phyloP scores from a whole-genome alignment of 37 sponge, comb jelly and placozoan species.

The Ephydatia muelleri region DNA sequence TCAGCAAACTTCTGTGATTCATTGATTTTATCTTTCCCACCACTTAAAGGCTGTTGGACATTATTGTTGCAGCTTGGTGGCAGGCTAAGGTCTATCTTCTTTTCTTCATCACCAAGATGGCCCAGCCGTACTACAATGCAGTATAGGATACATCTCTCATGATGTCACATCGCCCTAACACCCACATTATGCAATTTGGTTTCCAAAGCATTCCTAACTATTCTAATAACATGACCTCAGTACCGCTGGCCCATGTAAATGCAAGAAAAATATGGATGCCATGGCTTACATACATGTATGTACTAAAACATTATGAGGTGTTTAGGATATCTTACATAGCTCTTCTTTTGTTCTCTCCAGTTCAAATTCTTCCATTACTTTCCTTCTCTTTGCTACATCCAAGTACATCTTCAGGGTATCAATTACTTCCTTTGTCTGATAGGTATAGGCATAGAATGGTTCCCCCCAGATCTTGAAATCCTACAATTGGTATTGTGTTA shows the following conservation, averaged over 20 bases:
- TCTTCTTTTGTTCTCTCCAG: neutral
- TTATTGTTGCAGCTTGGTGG: neutral
- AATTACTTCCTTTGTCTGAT: slow-evolving; percentile 56
- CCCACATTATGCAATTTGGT: no score
- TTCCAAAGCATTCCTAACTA: no score
- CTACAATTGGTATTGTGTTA: neutral
- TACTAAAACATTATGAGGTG: no score
- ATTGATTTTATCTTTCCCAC: neutral
- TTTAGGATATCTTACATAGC: neutral
- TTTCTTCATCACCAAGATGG: neutral
- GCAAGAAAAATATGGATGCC: no score
- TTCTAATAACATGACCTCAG: no score
- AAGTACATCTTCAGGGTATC: slow-evolving; percentile 46
- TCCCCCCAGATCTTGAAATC: slow-evolving; percentile 22
- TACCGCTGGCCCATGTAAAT: no score
- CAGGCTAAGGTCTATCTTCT: neutral
- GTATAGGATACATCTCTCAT: no score
- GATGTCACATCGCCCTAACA: no score
- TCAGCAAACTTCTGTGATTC: neutral
- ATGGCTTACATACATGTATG: no score
- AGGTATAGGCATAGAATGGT: slow-evolving; percentile 41
- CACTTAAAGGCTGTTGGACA: neutral
- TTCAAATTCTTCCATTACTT: neutral
- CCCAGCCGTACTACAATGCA: neutral
- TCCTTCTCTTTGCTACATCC: slow-evolving; percentile 11